Evolutionary conservation across 1,140 invertebrate genomes (phyloP), one percentile per base, ranked within the genome.

Genomic region (Gonatopus flavifemur): DNA sequence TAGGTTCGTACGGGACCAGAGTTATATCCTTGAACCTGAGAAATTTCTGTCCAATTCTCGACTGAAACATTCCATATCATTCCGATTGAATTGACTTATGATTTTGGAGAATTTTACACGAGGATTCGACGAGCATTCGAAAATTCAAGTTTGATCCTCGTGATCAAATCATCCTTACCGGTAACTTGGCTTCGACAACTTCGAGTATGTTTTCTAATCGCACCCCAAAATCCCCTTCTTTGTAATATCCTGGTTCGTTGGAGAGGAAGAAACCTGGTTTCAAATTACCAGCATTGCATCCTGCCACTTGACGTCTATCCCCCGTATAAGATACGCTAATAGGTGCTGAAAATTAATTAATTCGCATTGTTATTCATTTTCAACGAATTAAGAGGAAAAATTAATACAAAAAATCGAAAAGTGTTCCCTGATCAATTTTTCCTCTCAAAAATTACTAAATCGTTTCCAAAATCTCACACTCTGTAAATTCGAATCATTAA

Each of bases 201-300:
- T 95, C 85, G n/a, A 97, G 77, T 31, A 95, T 82, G 74, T 95
- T 98, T 70, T 97, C 94, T 30, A 99, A 81, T 33, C 94, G 83
- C 18, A 97, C 86, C 2, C 96, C 96, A 79, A 93, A 98, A 49
- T 90, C 84, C 9, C 84, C 85, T 59, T 87, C 84, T 69, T 93
- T 88, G 67, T 91, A 91, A 76, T 84, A 91, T 2, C 88, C 88
- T 4, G 90, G 89, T 59, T 89, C 89, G 72, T 87, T 88, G 3
- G 91, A 91, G 21, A 96, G 80, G 61, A 95, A 93, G 70, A 92
- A 91, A 49, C 91, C 91, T 60, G 88, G 86, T 70, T 88, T 83
- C 38, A 96, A 47, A 15, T 47, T 49, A 5, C 45, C 22, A 2
- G 65, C 51, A 19, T 58, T 65, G 18, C 73, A 74, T 13, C 56